These are phyloP conservation scores for Siniperca chuatsi DNA, from an alignment of 2,113 vertebrate genomes.

Conservation along the genomic window DNA sequence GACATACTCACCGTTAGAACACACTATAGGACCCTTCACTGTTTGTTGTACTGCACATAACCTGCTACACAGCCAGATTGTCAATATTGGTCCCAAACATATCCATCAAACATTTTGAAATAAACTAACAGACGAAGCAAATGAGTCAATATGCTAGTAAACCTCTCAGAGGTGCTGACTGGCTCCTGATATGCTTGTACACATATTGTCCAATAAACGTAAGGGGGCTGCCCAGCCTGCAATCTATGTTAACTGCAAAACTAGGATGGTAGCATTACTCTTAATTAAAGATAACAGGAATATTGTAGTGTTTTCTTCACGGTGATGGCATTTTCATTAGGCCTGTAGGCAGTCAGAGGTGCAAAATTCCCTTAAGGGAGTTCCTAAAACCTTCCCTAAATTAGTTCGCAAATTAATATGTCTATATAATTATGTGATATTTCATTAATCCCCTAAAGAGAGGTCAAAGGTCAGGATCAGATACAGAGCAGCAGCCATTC, in stretches of 20 bases:
- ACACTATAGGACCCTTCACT: neutral
- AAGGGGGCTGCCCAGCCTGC: neutral
- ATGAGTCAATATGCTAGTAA: neutral
- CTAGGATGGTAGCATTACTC: neutral
- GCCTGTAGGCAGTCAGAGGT: neutral
- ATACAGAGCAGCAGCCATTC: neutral
- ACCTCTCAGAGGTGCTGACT: neutral
- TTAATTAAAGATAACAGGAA: neutral
- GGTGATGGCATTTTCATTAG: neutral
- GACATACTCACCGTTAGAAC: neutral
- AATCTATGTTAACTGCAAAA: neutral
- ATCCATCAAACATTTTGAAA: neutral
- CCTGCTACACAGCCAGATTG: neutral
- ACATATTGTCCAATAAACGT: neutral
- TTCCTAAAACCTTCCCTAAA: neutral
- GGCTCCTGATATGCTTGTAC: neutral
- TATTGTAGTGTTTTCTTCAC: neutral
- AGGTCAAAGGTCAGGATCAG: slow-evolving; percentile 13
- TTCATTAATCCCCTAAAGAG: neutral
- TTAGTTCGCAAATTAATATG: neutral
- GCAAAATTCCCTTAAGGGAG: neutral
- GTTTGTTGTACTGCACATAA: neutral
- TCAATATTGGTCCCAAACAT: neutral
- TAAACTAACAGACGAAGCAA: neutral
- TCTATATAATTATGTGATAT: neutral